phyloP scores from a whole-genome alignment of 1,140 invertebrate genomes.

The Drosophila busckii region DNA sequence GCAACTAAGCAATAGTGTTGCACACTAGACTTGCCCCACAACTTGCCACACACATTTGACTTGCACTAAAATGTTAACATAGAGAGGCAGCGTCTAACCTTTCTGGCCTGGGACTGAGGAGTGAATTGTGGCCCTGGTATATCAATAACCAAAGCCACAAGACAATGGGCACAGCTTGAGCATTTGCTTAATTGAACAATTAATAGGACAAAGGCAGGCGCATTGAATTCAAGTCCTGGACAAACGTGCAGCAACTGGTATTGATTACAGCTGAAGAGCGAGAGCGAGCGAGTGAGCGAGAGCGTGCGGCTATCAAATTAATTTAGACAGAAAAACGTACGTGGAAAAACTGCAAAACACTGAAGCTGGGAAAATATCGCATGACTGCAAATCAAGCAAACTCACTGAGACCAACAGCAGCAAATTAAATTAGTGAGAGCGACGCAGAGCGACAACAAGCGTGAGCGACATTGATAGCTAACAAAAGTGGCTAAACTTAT shows the following conservation, averaged over 20 bases:
- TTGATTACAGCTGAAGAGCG: constrained; percentile 36
- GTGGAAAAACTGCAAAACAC: constrained; percentile 18
- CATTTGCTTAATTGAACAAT: constrained; percentile 76
- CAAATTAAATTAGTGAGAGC: constrained; percentile 63
- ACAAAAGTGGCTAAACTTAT: constrained; percentile 57
- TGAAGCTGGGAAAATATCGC: constrained; percentile 52
- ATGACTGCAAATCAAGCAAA: constrained; percentile 68
- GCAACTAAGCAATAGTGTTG: too few species aligned
- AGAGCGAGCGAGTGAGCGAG: background rate
- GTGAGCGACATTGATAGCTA: constrained; percentile 56
- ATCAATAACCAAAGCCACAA: constrained; percentile 32
- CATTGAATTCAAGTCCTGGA: constrained; percentile 14
- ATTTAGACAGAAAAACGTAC: constrained; percentile 50
- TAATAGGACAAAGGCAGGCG: constrained; percentile 55
- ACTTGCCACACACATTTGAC: too few species aligned
- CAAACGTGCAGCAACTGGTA: constrained; percentile 13
- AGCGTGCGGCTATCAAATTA: constrained; percentile 55
- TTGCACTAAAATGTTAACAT: too few species aligned
- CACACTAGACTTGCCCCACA: too few species aligned
- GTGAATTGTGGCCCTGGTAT: constrained; percentile 15
- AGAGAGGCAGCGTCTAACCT: too few species aligned
- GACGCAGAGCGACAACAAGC: background rate
- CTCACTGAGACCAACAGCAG: constrained; percentile 39
- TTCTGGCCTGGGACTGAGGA: too few species aligned
- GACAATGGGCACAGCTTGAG: constrained; percentile 42